These are phyloP conservation scores for Hoplodrina ambigua DNA, from an alignment of 2,888 invertebrate genomes.

Conservation along the genomic window DNA sequence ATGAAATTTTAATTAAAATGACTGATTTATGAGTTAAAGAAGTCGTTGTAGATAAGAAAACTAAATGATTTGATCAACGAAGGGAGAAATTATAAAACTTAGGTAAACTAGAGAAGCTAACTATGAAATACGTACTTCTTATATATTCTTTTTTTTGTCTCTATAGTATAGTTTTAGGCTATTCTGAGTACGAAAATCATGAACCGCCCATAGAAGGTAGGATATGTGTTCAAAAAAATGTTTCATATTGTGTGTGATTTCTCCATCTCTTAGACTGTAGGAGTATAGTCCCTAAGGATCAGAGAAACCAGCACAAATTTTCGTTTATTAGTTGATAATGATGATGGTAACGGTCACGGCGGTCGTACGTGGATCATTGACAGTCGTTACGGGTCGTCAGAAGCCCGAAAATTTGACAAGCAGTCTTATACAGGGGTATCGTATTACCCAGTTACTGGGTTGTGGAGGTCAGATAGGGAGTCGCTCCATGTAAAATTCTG, in stretches of 20 bases:
- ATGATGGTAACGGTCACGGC: too few species aligned
- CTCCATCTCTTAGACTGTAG: too few species aligned
- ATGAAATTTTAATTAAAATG: constrained; percentile 53
- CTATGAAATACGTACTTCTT: constrained; percentile 35
- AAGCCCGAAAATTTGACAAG: too few species aligned
- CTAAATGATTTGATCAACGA: constrained; percentile 14
- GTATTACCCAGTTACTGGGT: too few species aligned
- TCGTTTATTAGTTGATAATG: too few species aligned
- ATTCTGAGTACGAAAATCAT: not conserved
- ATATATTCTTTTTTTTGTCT: constrained; percentile 13
- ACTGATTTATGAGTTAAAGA: constrained; percentile 37
- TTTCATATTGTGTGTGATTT: not conserved
- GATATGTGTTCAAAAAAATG: not conserved
- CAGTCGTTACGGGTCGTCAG: too few species aligned
- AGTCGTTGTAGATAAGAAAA: constrained; percentile 46
- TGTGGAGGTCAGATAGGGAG: too few species aligned
- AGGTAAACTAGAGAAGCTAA: constrained; percentile 1
- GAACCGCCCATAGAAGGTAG: not conserved
- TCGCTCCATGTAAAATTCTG: too few species aligned
- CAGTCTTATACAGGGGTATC: too few species aligned
- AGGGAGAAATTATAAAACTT: constrained; percentile 1
- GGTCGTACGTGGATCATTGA: too few species aligned
- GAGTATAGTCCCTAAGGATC: too few species aligned
- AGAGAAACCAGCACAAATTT: too few species aligned
- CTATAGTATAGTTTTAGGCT: not conserved